Evolutionary conservation across 2,888 invertebrate genomes (phyloP).

Genomic region (Corbicula japonica): DNA sequence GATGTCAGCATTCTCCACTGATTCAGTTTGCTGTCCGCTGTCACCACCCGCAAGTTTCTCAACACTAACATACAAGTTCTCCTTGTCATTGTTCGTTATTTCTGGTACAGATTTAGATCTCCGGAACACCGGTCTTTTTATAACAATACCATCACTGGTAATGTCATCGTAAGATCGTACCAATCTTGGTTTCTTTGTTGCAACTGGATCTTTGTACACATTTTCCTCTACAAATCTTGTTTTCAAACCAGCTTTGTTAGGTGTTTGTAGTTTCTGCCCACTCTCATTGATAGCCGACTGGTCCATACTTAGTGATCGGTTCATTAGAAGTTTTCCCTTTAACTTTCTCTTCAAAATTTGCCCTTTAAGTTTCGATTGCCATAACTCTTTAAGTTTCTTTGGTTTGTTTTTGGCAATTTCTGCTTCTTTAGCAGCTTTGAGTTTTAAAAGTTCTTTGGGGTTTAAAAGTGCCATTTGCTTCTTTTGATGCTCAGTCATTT

Average conservation of each 20-base stretch:
- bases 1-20: background rate
- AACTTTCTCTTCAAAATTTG: constrained; percentile 73
- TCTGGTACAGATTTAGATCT: constrained; percentile 63
- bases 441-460: constrained; percentile 5
- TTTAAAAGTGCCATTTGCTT: background rate
- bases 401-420: background rate
- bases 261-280: constrained; percentile 3
- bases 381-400: constrained; percentile 38
- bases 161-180: constrained; percentile 11
- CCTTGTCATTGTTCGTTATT: constrained; percentile 21
- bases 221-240: constrained; percentile 30
- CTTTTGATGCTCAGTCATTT: too few relatives aligned
- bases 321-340: constrained; percentile 85
- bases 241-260: constrained; percentile 29
- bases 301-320: constrained; percentile 84
- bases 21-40: background rate
- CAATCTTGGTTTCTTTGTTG: constrained; percentile 22
- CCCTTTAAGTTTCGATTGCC: constrained; percentile 72
- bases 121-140: constrained; percentile 36
- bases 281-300: constrained; percentile 29
- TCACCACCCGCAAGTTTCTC: constrained; percentile 7
- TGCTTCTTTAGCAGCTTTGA: constrained; percentile 7
- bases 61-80: background rate
- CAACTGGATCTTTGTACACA: constrained; percentile 7
- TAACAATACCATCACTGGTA: background rate